phyloP scores from a whole-genome alignment of 2,113 vertebrate species.

The Microtus oregoni region DNA sequence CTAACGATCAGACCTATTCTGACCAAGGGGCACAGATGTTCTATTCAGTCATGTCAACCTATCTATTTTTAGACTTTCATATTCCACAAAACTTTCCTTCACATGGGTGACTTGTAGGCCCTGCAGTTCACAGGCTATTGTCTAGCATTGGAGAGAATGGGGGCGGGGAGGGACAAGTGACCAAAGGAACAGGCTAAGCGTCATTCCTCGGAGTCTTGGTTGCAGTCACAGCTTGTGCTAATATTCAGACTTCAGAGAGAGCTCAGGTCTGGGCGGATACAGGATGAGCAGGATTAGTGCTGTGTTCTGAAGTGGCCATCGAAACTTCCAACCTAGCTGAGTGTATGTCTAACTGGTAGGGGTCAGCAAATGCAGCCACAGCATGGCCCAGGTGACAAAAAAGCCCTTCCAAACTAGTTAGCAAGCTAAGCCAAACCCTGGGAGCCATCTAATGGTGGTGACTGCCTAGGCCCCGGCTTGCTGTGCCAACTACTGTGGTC shows the following conservation, averaged over 20 bases:
- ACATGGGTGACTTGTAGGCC: too few relatives aligned
- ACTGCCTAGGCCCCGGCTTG: neutral
- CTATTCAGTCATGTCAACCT: neutral
- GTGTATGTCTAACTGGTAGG: neutral
- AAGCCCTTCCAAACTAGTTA: neutral
- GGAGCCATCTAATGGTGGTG: neutral
- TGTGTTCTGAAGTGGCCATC: neutral
- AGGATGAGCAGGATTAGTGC: neutral
- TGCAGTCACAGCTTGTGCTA: neutral
- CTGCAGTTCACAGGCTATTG: too few relatives aligned
- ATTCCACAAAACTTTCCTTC: neutral
- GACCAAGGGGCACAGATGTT: neutral
- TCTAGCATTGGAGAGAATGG: neutral
- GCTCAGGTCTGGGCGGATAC: neutral
- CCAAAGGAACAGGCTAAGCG: neutral
- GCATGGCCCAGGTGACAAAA: neutral
- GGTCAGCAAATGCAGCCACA: neutral
- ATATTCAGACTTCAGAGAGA: neutral
- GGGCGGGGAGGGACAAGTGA: neutral
- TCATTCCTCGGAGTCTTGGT: neutral
- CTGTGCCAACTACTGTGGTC: neutral
- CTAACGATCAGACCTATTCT: neutral
- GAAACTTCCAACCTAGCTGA: neutral
- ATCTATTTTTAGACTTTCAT: neutral
- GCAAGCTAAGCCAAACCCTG: neutral